phyloP scores from a whole-genome alignment of 1,140 invertebrate species.

The Drosophila truncata region DNA sequence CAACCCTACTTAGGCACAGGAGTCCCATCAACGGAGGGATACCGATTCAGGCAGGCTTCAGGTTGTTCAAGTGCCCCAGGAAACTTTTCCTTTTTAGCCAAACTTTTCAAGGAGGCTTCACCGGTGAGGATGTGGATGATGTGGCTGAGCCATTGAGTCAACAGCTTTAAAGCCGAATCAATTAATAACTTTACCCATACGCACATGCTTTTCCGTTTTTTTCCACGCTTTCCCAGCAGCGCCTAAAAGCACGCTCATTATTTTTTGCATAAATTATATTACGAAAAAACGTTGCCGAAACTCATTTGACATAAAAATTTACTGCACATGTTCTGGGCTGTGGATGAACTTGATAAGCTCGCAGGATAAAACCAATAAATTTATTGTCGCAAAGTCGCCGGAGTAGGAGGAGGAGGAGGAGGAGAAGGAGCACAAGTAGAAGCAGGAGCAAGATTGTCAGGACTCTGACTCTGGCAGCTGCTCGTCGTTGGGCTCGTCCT shows the following conservation, averaged over 20 bases:
- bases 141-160: slow-evolving; percentile 32
- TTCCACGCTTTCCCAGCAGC: slow-evolving; percentile 17
- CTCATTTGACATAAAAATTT: slow-evolving; percentile 64
- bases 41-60: slow-evolving; percentile 1
- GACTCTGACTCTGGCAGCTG: slow-evolving; percentile 20
- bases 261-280: slow-evolving; percentile 62
- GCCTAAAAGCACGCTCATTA: slow-evolving; percentile 70
- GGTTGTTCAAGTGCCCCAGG: slow-evolving; percentile 44
- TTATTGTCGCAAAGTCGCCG: slow-evolving; percentile 63
- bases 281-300: slow-evolving; percentile 26
- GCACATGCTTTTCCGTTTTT: slow-evolving; percentile 11
- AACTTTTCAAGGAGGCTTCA: slow-evolving; percentile 56
- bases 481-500: slow-evolving; percentile 21
- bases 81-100: slow-evolving; percentile 51
- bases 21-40: slow-evolving; percentile 19
- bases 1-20: slow-evolving; percentile 49
- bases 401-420: slow-evolving; percentile 4
- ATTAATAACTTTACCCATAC: slow-evolving; percentile 61
- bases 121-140: slow-evolving; percentile 2
- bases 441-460: neutral
- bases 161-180: slow-evolving; percentile 69
- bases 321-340: slow-evolving; percentile 45
- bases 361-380: slow-evolving; percentile 79
- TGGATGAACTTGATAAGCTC: slow-evolving; percentile 67
- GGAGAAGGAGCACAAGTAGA: neutral